Evolutionary conservation across 2,113 vertebrate species (phyloP).

Genomic region (Todiramphus chloris): DNA sequence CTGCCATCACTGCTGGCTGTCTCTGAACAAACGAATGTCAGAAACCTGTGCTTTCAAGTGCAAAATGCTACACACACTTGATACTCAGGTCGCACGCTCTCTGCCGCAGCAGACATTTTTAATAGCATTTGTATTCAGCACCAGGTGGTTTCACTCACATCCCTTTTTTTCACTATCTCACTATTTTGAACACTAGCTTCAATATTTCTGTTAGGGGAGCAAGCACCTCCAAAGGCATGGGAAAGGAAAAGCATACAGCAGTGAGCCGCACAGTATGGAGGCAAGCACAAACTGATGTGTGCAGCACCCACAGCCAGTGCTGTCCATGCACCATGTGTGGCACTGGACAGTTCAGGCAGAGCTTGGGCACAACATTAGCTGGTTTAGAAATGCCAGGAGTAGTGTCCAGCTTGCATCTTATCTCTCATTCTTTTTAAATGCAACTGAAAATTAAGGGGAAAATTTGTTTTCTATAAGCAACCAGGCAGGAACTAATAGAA

Average conservation of each 20-base stretch:
- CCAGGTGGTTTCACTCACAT: background rate
- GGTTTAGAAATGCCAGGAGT: background rate
- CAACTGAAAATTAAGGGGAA: background rate
- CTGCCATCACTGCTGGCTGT: background rate
- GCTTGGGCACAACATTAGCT: accelerated
- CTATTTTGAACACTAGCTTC: background rate
- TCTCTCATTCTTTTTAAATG: background rate
- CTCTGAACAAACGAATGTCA: background rate
- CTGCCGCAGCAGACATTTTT: background rate
- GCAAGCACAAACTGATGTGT: accelerated
- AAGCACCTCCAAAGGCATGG: background rate
- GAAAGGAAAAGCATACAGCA: background rate
- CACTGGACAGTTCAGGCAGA: background rate
- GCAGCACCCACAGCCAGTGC: background rate
- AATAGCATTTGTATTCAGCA: background rate
- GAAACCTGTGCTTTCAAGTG: background rate
- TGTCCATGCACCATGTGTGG: accelerated
- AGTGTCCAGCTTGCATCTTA: background rate
- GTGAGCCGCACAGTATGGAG: accelerated
- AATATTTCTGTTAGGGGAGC: background rate
- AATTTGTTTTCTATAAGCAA: background rate
- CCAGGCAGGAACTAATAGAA: background rate
- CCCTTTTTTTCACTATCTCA: background rate
- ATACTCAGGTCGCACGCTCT: background rate
- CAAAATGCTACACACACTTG: background rate